Evolutionary conservation across 2,888 invertebrate genomes (phyloP), one percentile per base, ranked within the genome.

Genomic region (Tiliacea citrago): DNA sequence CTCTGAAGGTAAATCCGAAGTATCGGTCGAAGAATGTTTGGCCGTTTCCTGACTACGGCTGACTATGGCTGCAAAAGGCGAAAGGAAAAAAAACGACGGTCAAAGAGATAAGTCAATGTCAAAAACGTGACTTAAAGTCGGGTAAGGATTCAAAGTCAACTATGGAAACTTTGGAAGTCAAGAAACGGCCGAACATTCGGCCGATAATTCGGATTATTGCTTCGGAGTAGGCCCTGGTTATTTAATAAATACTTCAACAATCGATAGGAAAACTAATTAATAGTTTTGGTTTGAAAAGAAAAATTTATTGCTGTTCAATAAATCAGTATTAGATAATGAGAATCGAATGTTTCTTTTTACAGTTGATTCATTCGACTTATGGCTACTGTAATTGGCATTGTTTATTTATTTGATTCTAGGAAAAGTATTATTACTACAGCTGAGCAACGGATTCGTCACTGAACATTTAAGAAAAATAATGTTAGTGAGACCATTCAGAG

Each of bases 281-380:
- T 65, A 12, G 67, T 42, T 53, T 68, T 79, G 63, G 70, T 81
- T 79, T 63, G 51, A 42, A 66, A 21, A 42, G 2, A 45, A 53
- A 53, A 61, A 75, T 55, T 70, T 29, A 68, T 70, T 55, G 24
- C 35, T 67, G 24, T 55, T 35, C 24, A 62, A 83, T 79, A 69
- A 73, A 84, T 81, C 53, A 35, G 68, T 35, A 42, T 49, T 42
- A 69, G 49, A 24, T 58, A 53, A 21, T 39, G 18, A 47, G 79
- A 42, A 70, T 39, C 12, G 29, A 68, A 65, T 57, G 68, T 69
- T 83, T 53, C 29, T 62, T 72, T 79, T 69, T 45, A 16, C 21
- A 9, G 57, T 35, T 68, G 65, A 65, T 83, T 73, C 57, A 67
- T 60, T 21, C 2, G 55, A 10, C 9, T 67, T 12, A 13, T 18